A percentile compares a stretch with the other conserved stretches of the same genome.
These are phyloP conservation scores for Empidonax alnorum DNA, from an alignment of 2,113 vertebrate species.

Conservation along the genomic window DNA sequence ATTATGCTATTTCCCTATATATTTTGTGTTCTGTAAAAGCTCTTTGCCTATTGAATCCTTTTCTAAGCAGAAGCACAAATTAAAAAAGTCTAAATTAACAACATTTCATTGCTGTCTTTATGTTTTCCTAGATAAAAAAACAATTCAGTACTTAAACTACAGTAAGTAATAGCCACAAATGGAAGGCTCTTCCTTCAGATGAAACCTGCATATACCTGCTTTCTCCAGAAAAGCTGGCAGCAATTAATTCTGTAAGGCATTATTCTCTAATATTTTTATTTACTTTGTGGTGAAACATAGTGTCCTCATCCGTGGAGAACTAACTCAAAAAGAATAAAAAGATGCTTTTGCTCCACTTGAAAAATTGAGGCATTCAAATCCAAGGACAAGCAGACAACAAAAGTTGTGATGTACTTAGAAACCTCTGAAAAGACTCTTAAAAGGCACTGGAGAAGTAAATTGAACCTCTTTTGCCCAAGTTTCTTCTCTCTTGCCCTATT, in stretches of 20 bases:
- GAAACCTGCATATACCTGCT: background rate
- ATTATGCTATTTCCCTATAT: constrained; percentile 19
- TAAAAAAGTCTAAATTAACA: constrained; percentile 4
- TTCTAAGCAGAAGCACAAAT: constrained; percentile 29
- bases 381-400: background rate
- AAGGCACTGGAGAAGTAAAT: background rate
- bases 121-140: background rate
- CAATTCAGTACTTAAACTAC: background rate
- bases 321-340: background rate
- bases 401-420: background rate
- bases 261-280: background rate
- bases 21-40: constrained; percentile 40
- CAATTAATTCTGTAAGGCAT: background rate
- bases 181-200: background rate
- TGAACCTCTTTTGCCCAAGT: background rate
- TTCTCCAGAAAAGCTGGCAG: background rate
- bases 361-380: background rate
- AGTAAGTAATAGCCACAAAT: background rate
- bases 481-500: background rate
- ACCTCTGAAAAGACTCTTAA: background rate
- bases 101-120: background rate
- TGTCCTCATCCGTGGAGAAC: rapidly evolving
- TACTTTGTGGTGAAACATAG: background rate
- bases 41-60: background rate
- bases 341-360: background rate